Evolutionary conservation across 2,797 vertebrate genomes (phyloP), one percentile per base, ranked within the genome.

Genomic region (Crenichthys baileyi): DNA sequence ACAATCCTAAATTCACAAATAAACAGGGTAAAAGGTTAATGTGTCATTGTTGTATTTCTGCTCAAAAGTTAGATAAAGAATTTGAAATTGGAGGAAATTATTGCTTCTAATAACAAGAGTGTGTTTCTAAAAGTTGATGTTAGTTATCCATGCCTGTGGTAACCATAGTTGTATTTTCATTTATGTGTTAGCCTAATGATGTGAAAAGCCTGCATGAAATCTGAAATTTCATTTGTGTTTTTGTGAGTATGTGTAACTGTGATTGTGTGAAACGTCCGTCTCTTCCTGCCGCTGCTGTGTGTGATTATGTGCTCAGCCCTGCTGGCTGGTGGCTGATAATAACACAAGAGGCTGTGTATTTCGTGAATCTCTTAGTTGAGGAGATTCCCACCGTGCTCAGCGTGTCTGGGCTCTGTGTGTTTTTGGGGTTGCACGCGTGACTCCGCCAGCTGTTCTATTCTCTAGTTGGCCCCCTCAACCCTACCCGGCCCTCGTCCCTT

Each of bases 401-500:
- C 75, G 79, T 87, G 94, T 95, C 94, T 94, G 93, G 94, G 85
- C 90, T 91, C 88, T 94, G 92, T 95, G 91, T 95, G 94, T 94
- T 95, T 94, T 93, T 83, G 94, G 87, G 91, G 92, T 90, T 92
- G 93, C 94, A 94, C 94, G 94, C 91, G 94, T 93, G 94, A 95
- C 92, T 93, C 89, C 39, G 89, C 94, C 95, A 96, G 95, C 95
- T 96, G 95, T 95, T 95, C 94, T 77, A 93, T 95, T 96, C 95
- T 95, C 89, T 85, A 5, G 79, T 83, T 85, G 83, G 78, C 92
- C 91, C 88, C 90, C 90, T 84, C 92, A 88, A 79, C 88, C 86
- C 81, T 72, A 46, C 87, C 82, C 85, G 31, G 84, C 84, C 89
- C 89, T 87, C 80, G 85, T 77, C 90, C 86, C 80, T 82, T 39